Base-by-base conservation (phyloP, 2,888 invertebrate species). In the Conops quadrifasciatus region DNA sequence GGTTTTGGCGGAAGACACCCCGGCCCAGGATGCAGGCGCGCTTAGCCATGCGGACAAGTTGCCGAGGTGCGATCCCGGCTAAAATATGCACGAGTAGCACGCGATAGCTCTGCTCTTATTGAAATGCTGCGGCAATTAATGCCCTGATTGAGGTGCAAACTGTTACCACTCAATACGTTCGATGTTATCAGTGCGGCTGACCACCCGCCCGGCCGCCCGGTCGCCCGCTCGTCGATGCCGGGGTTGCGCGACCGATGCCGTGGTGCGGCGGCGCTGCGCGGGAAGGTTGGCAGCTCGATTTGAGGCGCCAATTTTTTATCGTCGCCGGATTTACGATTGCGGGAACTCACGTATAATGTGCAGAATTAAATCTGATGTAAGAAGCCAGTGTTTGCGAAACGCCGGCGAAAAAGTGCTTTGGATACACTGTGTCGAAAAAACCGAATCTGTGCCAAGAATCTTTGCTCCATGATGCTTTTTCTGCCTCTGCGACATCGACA, bases 221-320 rank as follows among this genome's bases (percentile, higher is more conserved):
- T 36, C 36, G 36, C 9, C 9, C 36, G 9, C 5, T 36, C 36
- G 4, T 9, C 36, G 5, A 7, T 36, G 9, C 9, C 9, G 36
- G 5, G 9, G 4, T 36, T 36, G 36, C 36, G 9, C 36, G 36
- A 7, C 5, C 36, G 36, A 36, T 28, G 26, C 26, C 21, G n/a
- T 53, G 49, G n/a, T 15, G 19, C 58, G 26, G 15, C 19, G 19
- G 53, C 15, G 19, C 53, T 58, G 58, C 0, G 58, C 11, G 28
- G 58, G 24, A 15, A 13, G 24, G 28, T 24, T 26, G 5, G 28
- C 16, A 19, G 30, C 30, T 36, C 28, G 24, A 66, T 66, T 56
- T 43, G 53, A 66, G 66, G 66, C 66, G 66, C 66, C 66, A 66
- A 36, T 30, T 51, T 13, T 66, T 66, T 63, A 24, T 24, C 47